Evolutionary conservation across 1,140 invertebrate species (phyloP).

Genomic region (Zaprionus lachaisei): DNA sequence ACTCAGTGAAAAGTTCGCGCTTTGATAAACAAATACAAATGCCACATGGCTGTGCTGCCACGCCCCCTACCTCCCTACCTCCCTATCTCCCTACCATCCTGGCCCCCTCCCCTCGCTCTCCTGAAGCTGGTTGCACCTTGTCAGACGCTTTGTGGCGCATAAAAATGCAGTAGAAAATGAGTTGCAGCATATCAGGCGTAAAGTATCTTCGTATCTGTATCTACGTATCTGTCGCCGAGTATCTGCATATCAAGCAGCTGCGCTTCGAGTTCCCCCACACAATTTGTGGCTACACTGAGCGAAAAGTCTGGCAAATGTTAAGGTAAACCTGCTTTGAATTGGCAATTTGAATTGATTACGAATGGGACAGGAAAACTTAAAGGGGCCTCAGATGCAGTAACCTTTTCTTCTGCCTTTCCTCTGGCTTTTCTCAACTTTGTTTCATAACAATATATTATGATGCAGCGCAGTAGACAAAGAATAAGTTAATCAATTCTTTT

Average conservation of each 20-base stretch:
- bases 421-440: too few species aligned
- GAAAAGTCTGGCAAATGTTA: background rate
- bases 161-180: constrained; percentile 60
- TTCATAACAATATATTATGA: too few species aligned
- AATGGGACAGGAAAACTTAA: too few species aligned
- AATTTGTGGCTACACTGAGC: background rate
- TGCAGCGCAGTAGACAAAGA: too few species aligned
- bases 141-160: constrained; percentile 26
- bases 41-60: constrained; percentile 32
- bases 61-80: constrained; percentile 8
- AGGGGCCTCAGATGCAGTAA: too few species aligned
- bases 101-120: background rate
- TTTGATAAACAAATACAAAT: constrained; percentile 79
- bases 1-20: constrained; percentile 61
- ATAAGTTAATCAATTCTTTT: too few species aligned
- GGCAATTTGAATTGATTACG: background rate
- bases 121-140: background rate
- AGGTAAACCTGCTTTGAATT: background rate
- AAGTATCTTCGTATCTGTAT: constrained; percentile 63
- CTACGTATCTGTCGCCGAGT: constrained; percentile 43
- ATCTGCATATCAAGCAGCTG: background rate
- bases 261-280: too few species aligned
- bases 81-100: background rate
- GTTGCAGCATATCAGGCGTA: constrained; percentile 57
- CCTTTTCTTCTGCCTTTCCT: too few species aligned